phyloP scores from a whole-genome alignment of 2,113 vertebrate genomes.

The Anser brachyrhynchus region DNA sequence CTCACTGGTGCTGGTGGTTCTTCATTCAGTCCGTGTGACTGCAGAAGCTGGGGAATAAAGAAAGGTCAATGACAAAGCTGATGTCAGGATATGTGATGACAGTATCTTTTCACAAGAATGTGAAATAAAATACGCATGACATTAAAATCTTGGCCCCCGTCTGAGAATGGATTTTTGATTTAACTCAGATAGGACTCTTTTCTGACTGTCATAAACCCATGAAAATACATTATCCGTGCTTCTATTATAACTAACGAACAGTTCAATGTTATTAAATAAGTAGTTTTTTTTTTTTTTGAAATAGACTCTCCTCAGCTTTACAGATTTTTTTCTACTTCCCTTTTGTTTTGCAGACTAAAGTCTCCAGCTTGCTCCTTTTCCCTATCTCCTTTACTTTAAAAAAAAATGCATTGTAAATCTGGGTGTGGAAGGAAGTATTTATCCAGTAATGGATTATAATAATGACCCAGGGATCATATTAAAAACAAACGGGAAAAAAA shows the following conservation, averaged over 20 bases:
- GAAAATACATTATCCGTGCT: background rate
- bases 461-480: background rate
- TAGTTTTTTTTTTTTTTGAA: fast-evolving
- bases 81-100: background rate
- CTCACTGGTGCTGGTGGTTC: background rate
- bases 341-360: background rate
- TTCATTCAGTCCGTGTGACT: background rate
- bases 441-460: background rate
- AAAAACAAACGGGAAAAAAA: background rate
- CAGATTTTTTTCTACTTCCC: background rate
- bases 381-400: background rate
- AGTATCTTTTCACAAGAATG: background rate
- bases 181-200: background rate
- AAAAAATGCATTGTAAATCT: background rate
- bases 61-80: background rate
- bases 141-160: background rate
- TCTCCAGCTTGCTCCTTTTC: background rate
- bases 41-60: background rate
- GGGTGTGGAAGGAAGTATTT: background rate
- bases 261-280: background rate
- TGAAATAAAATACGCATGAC: background rate
- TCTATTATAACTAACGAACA: background rate
- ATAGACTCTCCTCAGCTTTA: background rate
- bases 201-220: background rate
- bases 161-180: background rate